Percentiles rank a stretch among this genome's conserved stretches.
Conservation (phyloP, 2,797 vertebrate species). For the Malurus leucopterus region DNA sequence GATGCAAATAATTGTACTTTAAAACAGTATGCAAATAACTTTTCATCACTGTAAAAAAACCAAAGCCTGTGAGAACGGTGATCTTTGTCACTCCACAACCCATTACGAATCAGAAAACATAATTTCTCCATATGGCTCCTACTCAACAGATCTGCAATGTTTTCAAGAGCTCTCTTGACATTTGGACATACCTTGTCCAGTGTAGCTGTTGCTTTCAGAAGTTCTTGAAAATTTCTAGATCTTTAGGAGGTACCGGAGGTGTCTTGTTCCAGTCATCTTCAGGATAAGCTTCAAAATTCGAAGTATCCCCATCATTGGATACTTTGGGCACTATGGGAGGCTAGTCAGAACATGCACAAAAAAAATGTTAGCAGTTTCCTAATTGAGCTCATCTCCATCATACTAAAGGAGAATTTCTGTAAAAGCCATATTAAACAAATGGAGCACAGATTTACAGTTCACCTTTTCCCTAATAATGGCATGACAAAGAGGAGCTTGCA, state of each 20-base stretch:
- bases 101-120: not conserved
- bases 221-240: slow-evolving; percentile 91
- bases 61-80: not conserved
- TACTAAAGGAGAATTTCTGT: not conserved
- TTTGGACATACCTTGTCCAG: slow-evolving; percentile 34
- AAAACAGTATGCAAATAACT: not conserved
- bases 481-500: not conserved
- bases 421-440: not conserved
- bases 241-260: slow-evolving; percentile 81
- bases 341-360: slow-evolving; percentile 62
- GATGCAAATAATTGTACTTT: not conserved
- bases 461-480: not conserved
- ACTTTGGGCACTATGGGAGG: slow-evolving; percentile 94
- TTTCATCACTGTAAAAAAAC: not conserved
- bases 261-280: slow-evolving; percentile 90
- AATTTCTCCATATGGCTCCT: not conserved
- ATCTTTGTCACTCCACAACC: not conserved
- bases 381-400: not conserved
- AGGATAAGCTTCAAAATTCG: slow-evolving; percentile 94
- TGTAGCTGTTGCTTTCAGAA: slow-evolving; percentile 74
- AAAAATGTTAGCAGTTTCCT: not conserved
- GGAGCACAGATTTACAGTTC: not conserved
- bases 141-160: not conserved
- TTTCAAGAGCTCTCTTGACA: not conserved
- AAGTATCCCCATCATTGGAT: slow-evolving; percentile 90